These are phyloP conservation scores for Rugalucina vietnamica DNA, from an alignment of 2,888 invertebrate genomes.

Conservation along the genomic window DNA sequence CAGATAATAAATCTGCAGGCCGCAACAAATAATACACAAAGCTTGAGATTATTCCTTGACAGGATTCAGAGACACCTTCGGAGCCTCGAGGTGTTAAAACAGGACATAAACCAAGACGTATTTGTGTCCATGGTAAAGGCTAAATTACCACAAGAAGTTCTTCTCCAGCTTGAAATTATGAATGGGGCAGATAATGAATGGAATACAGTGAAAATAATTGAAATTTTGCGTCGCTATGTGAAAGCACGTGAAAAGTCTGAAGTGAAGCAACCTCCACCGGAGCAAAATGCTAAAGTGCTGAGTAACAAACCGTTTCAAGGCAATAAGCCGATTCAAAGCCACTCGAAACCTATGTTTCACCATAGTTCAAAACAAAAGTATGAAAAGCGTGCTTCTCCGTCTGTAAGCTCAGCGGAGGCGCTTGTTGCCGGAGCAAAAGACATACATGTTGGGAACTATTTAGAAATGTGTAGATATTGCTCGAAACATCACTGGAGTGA, in stretches of 20 bases:
- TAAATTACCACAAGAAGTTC: constrained; percentile 21
- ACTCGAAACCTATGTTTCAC: neutral
- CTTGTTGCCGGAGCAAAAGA: neutral
- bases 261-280: neutral
- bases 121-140: constrained; percentile 32
- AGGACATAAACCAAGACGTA: constrained; percentile 34
- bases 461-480: constrained; percentile 6
- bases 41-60: constrained; percentile 26
- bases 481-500: constrained; percentile 16
- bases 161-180: constrained; percentile 22
- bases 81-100: constrained; percentile 25
- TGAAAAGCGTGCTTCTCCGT: neutral
- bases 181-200: constrained; percentile 22
- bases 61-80: constrained; percentile 22
- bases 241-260: constrained; percentile 15
- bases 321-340: neutral
- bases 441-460: neutral
- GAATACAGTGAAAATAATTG: constrained; percentile 1
- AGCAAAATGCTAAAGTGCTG: neutral
- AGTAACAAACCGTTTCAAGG: neutral
- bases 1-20: constrained; percentile 24
- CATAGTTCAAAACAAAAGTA: neutral
- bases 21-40: neutral
- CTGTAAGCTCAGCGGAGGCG: constrained; percentile 3
- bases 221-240: neutral